phyloP scores from a whole-genome alignment of 2,113 vertebrate species.

The Acinonyx jubatus region DNA sequence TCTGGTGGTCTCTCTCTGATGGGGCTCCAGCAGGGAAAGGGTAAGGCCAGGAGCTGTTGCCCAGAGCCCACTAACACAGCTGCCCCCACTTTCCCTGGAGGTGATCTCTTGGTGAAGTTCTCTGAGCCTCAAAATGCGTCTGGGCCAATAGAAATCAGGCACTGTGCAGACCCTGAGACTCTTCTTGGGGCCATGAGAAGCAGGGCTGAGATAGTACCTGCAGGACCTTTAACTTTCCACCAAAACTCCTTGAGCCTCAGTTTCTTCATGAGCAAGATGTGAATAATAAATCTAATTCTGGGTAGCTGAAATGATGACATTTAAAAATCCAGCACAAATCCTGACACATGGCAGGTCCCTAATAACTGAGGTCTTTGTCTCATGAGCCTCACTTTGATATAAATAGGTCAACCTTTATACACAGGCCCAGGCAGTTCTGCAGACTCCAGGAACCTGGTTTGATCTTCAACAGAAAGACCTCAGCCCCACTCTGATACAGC shows the following conservation, averaged over 20 bases:
- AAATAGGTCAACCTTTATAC: background rate
- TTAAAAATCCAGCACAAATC: background rate
- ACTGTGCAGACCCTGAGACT: background rate
- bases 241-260: background rate
- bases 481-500: background rate
- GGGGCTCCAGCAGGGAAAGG: background rate
- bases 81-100: background rate
- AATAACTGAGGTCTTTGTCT: background rate
- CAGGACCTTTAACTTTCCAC: background rate
- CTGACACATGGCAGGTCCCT: background rate
- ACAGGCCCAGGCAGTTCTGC: background rate
- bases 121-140: background rate
- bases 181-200: background rate
- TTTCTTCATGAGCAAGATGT: background rate
- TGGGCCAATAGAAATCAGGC: background rate
- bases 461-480: background rate
- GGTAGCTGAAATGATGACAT: background rate
- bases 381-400: background rate
- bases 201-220: background rate
- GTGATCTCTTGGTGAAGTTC: background rate
- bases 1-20: background rate
- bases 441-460: background rate
- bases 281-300: background rate
- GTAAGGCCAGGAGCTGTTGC: background rate
- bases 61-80: background rate